A percentile compares a stretch with the other conserved stretches of the same genome.
phyloP scores from a whole-genome alignment of 2,797 vertebrate species.

The Geotrypetes seraphini region DNA sequence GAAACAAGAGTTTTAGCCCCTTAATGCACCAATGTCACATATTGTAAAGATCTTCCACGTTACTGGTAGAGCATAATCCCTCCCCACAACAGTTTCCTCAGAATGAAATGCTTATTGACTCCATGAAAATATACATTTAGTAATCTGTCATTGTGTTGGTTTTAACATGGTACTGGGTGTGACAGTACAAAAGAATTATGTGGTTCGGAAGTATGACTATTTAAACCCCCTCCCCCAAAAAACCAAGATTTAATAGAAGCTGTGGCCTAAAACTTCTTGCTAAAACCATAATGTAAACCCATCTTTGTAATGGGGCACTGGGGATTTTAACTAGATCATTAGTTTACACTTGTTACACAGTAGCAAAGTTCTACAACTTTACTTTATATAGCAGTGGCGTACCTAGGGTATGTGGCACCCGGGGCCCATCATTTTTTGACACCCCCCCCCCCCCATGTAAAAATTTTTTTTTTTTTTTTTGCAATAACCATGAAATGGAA shows the following conservation, averaged over 20 bases:
- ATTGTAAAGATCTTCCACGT: slow-evolving; percentile 29
- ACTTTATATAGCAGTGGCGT: too few relatives aligned
- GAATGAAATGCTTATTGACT: slow-evolving; percentile 66
- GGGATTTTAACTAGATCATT: slow-evolving; percentile 72
- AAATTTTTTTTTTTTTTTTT: too few relatives aligned
- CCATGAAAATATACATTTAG: slow-evolving; percentile 63
- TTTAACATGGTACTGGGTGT: slow-evolving; percentile 62
- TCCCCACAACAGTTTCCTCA: slow-evolving; percentile 29
- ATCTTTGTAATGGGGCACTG: slow-evolving; percentile 73
- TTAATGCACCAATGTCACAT: slow-evolving; percentile 1
- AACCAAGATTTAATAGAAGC: slow-evolving; percentile 78
- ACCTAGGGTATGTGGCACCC: too few relatives aligned
- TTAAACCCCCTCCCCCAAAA: too few relatives aligned
- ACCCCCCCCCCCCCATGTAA: too few relatives aligned
- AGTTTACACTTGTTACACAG: slow-evolving; percentile 69
- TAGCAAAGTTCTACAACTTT: slow-evolving; percentile 71
- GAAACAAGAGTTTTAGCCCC: slow-evolving; percentile 28
- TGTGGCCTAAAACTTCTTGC: slow-evolving; percentile 72
- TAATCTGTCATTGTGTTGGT: slow-evolving; percentile 69
- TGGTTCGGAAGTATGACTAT: slow-evolving; percentile 74
- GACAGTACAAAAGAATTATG: slow-evolving; percentile 68
- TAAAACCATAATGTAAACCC: slow-evolving; percentile 76
- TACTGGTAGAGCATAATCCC: slow-evolving; percentile 11
- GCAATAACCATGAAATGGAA: too few relatives aligned
- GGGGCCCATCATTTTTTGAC: too few relatives aligned